Conservation (phyloP, 2,888 invertebrate genomes). For the Rosalia funebris region DNA sequence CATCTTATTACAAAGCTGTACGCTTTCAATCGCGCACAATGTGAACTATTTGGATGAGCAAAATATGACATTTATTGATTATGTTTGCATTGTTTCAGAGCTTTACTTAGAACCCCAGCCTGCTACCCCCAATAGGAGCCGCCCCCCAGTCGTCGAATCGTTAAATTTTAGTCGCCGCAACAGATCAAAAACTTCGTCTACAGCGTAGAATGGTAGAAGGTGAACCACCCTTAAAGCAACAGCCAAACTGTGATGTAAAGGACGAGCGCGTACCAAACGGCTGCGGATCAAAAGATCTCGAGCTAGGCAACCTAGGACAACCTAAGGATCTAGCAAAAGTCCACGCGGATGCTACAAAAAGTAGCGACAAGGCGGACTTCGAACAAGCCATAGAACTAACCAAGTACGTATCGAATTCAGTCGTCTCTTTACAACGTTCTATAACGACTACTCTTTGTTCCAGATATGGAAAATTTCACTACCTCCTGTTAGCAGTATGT, state of each 20-base stretch:
- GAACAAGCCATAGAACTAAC: conserved; percentile 88
- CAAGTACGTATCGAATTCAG: conserved; percentile 34
- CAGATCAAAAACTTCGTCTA: conserved; percentile 49
- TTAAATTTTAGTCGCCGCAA: conserved; percentile 44
- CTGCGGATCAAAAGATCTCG: conserved; percentile 75
- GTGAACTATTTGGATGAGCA: no score
- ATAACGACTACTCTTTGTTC: no score
- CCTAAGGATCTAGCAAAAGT: conserved; percentile 59
- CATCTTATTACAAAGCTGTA: no score
- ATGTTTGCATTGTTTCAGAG: no score
- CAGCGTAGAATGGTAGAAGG: conserved; percentile 90
- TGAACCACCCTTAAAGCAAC: conserved; percentile 81
- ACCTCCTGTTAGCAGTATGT: conserved; percentile 88
- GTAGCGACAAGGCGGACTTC: conserved; percentile 82
- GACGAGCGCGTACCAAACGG: conserved; percentile 83
- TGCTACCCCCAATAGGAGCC: conserved; percentile 60
- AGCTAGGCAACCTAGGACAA: conserved; percentile 51
- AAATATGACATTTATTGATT: no score
- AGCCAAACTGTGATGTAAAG: conserved; percentile 86
- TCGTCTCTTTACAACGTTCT: no score
- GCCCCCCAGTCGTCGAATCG: conserved; percentile 49
- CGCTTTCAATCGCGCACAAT: no score
- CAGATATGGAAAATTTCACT: conserved; percentile 90
- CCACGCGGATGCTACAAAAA: conserved; percentile 68
- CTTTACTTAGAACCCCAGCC: conserved; percentile 52